These are phyloP conservation scores for Labia minor DNA, from an alignment of 2,888 invertebrate genomes.

Conservation along the genomic window DNA sequence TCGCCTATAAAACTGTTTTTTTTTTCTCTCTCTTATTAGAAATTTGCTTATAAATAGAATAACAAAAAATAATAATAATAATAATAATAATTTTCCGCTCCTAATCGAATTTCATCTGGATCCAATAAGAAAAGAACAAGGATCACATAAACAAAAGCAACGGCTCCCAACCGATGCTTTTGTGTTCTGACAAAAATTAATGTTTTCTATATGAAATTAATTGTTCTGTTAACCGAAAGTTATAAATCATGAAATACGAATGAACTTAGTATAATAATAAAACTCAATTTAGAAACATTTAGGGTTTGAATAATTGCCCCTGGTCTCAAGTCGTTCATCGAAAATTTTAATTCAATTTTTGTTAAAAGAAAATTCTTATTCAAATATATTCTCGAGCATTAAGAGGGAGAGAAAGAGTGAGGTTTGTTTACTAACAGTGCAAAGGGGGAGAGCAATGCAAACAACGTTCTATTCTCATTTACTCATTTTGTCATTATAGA, in stretches of 20 bases:
- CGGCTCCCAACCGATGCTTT: background rate
- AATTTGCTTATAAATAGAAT: background rate
- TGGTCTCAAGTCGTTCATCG: background rate
- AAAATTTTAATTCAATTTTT: background rate
- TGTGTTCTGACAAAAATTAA: slow-evolving; percentile 1
- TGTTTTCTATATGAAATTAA: background rate
- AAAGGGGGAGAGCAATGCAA: too few species aligned
- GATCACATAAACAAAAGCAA: background rate
- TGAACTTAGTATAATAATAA: background rate
- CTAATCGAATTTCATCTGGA: too few species aligned
- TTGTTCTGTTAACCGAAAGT: slow-evolving; percentile 4
- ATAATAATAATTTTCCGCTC: too few species aligned
- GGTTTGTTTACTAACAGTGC: too few species aligned
- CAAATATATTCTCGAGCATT: too few species aligned
- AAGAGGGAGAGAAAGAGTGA: too few species aligned
- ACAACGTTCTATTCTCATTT: too few species aligned
- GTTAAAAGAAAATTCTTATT: background rate
- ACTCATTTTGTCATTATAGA: too few species aligned
- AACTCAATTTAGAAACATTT: slow-evolving; percentile 13
- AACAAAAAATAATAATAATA: background rate
- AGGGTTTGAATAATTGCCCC: background rate
- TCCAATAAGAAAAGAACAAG: background rate
- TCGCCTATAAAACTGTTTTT: too few species aligned
- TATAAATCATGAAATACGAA: background rate
- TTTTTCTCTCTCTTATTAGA: background rate